A percentile compares a stretch with the other conserved stretches of the same genome.
Evolutionary conservation across 2,888 invertebrate genomes (phyloP).

Genomic region (Zelleria hepariella): DNA sequence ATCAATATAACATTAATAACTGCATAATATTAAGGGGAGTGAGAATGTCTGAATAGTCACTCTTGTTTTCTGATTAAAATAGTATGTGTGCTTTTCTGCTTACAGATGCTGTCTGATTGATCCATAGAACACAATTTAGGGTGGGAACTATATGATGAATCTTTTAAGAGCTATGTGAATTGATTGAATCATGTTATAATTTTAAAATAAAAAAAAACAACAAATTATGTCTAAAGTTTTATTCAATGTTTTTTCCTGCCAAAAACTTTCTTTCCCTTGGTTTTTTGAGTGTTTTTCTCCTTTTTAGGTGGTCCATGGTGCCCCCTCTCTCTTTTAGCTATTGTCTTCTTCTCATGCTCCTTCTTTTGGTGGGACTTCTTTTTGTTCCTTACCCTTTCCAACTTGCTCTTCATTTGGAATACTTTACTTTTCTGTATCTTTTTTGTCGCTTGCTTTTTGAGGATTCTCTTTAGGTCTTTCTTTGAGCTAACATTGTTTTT

Average conservation of each 20-base stretch:
- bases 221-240: background rate
- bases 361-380: constrained; percentile 73
- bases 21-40: no score
- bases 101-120: no score
- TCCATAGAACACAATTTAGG: no score
- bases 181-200: background rate
- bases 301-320: constrained; percentile 7
- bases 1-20: no score
- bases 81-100: no score
- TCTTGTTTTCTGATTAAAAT: no score
- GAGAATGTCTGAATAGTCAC: no score
- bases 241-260: constrained; percentile 49
- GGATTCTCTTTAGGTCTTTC: constrained; percentile 78
- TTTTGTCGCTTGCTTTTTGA: constrained; percentile 80
- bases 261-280: constrained; percentile 45
- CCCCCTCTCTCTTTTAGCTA: background rate
- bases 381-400: constrained; percentile 78
- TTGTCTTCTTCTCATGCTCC: constrained; percentile 33
- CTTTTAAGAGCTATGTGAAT: background rate
- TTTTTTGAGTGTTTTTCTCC: constrained; percentile 37
- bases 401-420: constrained; percentile 80
- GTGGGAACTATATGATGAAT: no score
- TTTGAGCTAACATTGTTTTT: constrained; percentile 60
- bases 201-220: background rate
- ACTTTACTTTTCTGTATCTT: constrained; percentile 83